These are phyloP conservation scores for Drosophila rufa DNA, from an alignment of 1,140 invertebrate species.

Conservation along the genomic window DNA sequence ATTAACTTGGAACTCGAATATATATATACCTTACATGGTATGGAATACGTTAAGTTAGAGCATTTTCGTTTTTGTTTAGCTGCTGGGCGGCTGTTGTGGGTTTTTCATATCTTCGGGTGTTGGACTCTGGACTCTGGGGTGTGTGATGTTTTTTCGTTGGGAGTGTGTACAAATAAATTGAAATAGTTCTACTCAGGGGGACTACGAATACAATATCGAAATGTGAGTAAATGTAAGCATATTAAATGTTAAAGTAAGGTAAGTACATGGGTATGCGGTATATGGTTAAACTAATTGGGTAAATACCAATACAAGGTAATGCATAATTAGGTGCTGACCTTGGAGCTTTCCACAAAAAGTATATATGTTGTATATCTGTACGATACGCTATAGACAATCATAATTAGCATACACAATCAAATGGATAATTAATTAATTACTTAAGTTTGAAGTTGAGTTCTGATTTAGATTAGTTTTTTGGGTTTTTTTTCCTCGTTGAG, in stretches of 20 bases:
- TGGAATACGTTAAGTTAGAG: constrained; percentile 13
- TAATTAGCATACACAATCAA: constrained; percentile 58
- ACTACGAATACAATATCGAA: constrained; percentile 53
- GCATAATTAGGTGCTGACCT: constrained; percentile 24
- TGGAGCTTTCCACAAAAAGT: constrained; percentile 27
- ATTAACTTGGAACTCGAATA: constrained; percentile 1
- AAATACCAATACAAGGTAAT: constrained; percentile 29
- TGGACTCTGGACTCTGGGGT: constrained; percentile 9
- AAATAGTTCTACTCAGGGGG: constrained; percentile 43
- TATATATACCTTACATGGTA: constrained; percentile 12
- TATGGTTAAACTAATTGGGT: constrained; percentile 47
- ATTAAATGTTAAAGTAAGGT: constrained; percentile 48
- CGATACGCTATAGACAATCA: constrained; percentile 51
- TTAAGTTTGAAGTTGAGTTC: constrained; percentile 38
- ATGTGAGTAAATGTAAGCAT: constrained; percentile 47
- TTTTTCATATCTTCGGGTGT: background rate
- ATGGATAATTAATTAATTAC: constrained; percentile 59
- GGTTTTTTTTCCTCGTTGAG: constrained; percentile 5
- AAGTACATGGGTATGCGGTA: constrained; percentile 51
- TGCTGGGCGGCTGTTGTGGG: constrained; percentile 28
- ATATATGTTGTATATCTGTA: constrained; percentile 35
- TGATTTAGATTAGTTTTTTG: constrained; percentile 5
- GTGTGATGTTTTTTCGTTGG: background rate
- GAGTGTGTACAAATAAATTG: constrained; percentile 39
- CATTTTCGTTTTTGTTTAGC: constrained; percentile 6